Evolutionary conservation across 2,113 vertebrate genomes (phyloP).

Genomic region (Merops nubicus): DNA sequence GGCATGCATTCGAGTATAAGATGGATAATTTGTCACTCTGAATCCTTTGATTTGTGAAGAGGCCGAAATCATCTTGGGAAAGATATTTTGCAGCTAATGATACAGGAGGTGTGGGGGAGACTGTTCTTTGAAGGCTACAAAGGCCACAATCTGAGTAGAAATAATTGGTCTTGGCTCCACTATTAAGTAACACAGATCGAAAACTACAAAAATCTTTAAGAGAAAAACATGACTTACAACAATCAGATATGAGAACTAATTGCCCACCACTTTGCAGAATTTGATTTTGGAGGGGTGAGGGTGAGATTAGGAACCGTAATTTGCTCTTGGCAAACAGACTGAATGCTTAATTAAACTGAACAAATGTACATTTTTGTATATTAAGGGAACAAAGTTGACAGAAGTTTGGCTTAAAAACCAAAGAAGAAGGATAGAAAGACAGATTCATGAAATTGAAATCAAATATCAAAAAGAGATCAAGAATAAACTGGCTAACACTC

Average conservation of each 20-base stretch:
- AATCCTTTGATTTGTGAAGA: slow-evolving; percentile 48
- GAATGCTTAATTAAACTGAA: slow-evolving; percentile 67
- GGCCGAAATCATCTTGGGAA: slow-evolving; percentile 38
- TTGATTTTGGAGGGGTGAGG: slow-evolving; percentile 44
- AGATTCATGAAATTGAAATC: slow-evolving; percentile 47
- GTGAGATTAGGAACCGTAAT: slow-evolving; percentile 40
- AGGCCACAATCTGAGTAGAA: slow-evolving; percentile 51
- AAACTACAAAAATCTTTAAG: slow-evolving; percentile 29
- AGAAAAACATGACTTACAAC: slow-evolving; percentile 35
- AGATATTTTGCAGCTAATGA: slow-evolving; percentile 36
- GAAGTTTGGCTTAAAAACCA: slow-evolving; percentile 43
- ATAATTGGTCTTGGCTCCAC: slow-evolving; percentile 48
- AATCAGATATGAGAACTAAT: slow-evolving; percentile 28
- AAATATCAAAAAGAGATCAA: slow-evolving; percentile 62
- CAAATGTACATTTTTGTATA: slow-evolving; percentile 60
- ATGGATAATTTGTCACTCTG: slow-evolving; percentile 49
- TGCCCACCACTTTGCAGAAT: slow-evolving; percentile 38
- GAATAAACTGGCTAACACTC: slow-evolving; percentile 8
- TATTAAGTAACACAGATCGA: slow-evolving; percentile 11
- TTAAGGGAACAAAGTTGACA: slow-evolving; percentile 51
- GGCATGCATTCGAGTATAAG: neutral
- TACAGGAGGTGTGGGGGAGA: slow-evolving; percentile 33
- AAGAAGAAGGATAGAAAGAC: slow-evolving; percentile 20
- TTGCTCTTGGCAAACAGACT: slow-evolving; percentile 58
- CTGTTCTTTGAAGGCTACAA: slow-evolving; percentile 36